Conservation (phyloP, 2,113 vertebrate species). For the Pseudorhombus dupliciocellatus region DNA sequence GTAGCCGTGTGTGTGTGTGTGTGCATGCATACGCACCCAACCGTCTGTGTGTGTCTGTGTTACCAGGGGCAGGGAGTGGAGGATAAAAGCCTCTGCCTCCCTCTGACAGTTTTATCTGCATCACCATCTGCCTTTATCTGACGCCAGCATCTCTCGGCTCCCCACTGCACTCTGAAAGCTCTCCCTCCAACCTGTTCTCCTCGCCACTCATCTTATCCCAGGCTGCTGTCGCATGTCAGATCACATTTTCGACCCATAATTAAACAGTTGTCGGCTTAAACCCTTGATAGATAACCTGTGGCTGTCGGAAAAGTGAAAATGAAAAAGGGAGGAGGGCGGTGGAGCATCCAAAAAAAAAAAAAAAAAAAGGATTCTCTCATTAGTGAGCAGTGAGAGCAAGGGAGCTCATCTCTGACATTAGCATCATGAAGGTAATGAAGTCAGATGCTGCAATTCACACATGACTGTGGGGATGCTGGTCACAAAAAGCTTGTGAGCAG, state of each 20-base stretch:
- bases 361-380: not conserved
- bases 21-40: not conserved
- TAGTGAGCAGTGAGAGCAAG: not conserved
- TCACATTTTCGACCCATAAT: constrained; percentile 54
- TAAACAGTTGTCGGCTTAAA: constrained; percentile 42
- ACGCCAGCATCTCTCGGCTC: constrained; percentile 56
- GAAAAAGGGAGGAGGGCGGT: not conserved
- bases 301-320: constrained; percentile 7
- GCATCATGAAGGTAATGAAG: constrained; percentile 11
- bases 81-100: constrained; percentile 66
- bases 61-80: constrained; percentile 32
- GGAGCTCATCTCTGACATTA: not conserved
- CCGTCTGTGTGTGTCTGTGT: constrained; percentile 9
- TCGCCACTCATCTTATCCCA: constrained; percentile 43
- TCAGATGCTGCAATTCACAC: constrained; percentile 8
- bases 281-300: constrained; percentile 47
- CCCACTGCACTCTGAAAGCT: constrained; percentile 40
- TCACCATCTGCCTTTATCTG: constrained; percentile 72
- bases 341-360: not conserved
- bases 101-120: constrained; percentile 67
- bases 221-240: constrained; percentile 31
- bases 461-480: not conserved
- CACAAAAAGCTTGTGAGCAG: constrained; percentile 2
- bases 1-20: not conserved
- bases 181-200: constrained; percentile 33